Evolutionary conservation across 2,797 vertebrate genomes (phyloP), one percentile per base, ranked within the genome.

Genomic region (Macroramphosus scolopax): DNA sequence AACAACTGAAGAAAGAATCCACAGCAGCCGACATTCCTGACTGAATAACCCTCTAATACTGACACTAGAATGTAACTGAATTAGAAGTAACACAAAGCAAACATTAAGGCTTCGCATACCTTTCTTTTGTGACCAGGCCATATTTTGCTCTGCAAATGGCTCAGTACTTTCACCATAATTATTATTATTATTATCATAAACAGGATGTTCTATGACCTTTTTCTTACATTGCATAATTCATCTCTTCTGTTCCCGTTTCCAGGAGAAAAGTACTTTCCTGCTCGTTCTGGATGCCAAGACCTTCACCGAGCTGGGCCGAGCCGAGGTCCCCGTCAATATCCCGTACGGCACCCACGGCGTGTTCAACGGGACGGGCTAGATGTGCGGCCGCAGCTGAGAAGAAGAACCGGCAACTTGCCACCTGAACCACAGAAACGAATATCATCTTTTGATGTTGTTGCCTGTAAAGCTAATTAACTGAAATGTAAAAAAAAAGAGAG

Each of bases 281-380:
- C 89, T 97, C 0, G 64, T 94, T 28, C 80, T 98, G 83, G 92
- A 98, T 71, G 95, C 94, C 41, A 92, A 91, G 85, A 93, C 89
- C 57, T 97, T 97, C 82, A 85, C 40, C 11, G 95, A 97, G 51
- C 29, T 97, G 74, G 93, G 92, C n/a, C 80, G 93, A 75, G 94
- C 94, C 0, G 92, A 95, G 52, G 92, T 96, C 0, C 84, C 92
- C 8, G 91, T 95, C 68, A 86, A 84, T 75, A 89, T 97, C 42
- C 93, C 95, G 6, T 94, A 88, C 1, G 94, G 94, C 8, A 95
- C 94, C 73, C 95, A 97, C 0, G 94, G 95, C 10, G 58, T 92
- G 32, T 97, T 95, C 61, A 79, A 87, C 39, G 53, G 78, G 33
- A 77, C 48, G 72, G 68, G 58, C 38, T 87, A 78, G 70, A 61